Conservation (phyloP, 2,113 vertebrate species). For the Daphoenositta chrysoptera region DNA sequence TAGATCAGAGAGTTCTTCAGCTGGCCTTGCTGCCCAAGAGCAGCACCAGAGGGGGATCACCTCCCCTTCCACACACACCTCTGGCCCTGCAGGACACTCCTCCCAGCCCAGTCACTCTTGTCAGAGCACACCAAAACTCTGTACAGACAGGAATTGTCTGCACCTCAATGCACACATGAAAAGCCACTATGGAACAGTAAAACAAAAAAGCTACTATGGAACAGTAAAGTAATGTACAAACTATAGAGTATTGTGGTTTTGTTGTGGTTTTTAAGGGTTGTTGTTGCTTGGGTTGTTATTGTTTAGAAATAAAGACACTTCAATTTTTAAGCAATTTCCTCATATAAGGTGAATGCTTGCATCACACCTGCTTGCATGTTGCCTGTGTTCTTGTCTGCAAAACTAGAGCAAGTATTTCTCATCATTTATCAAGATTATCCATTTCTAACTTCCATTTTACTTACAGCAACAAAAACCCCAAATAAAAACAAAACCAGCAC, state of each 20-base stretch:
- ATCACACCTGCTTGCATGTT: background rate
- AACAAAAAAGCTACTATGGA: background rate
- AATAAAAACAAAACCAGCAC: background rate
- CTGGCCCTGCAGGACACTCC: rapidly evolving
- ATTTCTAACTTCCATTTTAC: background rate
- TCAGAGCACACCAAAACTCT: background rate
- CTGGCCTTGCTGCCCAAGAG: background rate
- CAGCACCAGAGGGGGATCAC: rapidly evolving
- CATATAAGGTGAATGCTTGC: background rate
- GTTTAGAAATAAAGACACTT: background rate
- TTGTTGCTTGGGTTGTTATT: background rate
- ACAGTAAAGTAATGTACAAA: background rate
- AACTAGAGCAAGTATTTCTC: background rate
- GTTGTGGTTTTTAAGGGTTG: rapidly evolving
- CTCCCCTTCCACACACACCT: background rate
- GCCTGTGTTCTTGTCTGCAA: background rate
- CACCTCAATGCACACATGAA: background rate
- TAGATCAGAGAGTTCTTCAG: rapidly evolving
- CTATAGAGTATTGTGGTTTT: background rate
- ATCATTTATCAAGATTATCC: background rate
- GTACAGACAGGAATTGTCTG: background rate
- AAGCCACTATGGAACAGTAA: background rate
- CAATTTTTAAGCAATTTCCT: background rate
- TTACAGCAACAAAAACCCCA: background rate
- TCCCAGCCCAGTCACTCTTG: rapidly evolving